Evolutionary conservation across 2,888 invertebrate genomes (phyloP).

Genomic region (Coelopa pilipes): DNA sequence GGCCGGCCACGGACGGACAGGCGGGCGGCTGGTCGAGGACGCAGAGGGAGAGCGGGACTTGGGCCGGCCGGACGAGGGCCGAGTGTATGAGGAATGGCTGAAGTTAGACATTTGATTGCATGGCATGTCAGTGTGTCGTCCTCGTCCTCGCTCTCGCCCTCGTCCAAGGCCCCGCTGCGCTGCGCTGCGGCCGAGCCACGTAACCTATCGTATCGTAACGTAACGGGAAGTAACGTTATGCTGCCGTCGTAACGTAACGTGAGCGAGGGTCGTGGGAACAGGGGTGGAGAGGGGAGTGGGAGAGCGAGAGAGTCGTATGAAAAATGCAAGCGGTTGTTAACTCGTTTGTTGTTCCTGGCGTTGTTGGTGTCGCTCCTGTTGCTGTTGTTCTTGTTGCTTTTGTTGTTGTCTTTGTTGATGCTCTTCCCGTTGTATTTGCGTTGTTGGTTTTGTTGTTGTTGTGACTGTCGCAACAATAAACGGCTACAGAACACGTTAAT

Average conservation of each 20-base stretch:
- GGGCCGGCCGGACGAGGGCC: neutral
- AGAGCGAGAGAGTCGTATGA: slow-evolving; percentile 8
- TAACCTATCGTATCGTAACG: too few relatives aligned
- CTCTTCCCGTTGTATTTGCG: neutral
- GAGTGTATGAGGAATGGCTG: neutral
- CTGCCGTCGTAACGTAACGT: slow-evolving; percentile 19
- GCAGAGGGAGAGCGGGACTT: neutral
- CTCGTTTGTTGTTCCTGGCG: neutral
- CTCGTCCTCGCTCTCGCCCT: neutral
- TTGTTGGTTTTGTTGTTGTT: slow-evolving; percentile 16
- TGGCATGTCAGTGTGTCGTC: slow-evolving; percentile 26
- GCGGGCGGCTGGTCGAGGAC: neutral
- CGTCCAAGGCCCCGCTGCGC: too few relatives aligned
- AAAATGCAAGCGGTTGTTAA: slow-evolving; percentile 25
- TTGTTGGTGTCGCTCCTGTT: too few relatives aligned
- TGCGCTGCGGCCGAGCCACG: too few relatives aligned
- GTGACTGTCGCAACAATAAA: slow-evolving; percentile 19
- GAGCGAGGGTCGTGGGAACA: too few relatives aligned
- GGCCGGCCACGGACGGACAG: neutral
- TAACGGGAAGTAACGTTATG: slow-evolving; percentile 26
- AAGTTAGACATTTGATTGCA: slow-evolving; percentile 29
- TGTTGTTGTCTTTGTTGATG: too few relatives aligned
- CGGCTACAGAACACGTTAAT: slow-evolving; percentile 35
- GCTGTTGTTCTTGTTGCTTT: too few relatives aligned
- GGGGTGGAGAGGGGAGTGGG: too few relatives aligned